These are phyloP conservation scores for Silurus asotus DNA, from an alignment of 2,113 vertebrate species.

Conservation along the genomic window DNA sequence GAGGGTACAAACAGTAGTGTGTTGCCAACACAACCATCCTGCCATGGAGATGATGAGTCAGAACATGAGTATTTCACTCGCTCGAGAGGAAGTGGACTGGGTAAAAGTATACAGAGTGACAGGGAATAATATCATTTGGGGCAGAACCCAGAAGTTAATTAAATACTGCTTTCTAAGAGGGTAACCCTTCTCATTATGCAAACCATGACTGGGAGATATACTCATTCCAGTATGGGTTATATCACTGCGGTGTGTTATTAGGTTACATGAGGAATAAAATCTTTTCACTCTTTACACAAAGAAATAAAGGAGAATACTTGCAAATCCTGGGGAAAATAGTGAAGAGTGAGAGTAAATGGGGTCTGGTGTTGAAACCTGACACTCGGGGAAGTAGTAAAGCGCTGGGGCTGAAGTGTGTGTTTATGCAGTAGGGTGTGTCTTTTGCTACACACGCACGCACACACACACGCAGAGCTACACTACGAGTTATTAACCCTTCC, in stretches of 20 bases:
- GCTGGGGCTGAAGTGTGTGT: background rate
- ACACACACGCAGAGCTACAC: background rate
- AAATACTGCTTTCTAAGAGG: no score
- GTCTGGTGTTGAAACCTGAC: background rate
- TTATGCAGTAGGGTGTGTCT: slow-evolving; percentile 22
- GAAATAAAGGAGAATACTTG: no score
- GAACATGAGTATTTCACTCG: slow-evolving; percentile 5
- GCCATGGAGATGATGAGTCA: slow-evolving; percentile 26
- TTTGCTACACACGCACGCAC: background rate
- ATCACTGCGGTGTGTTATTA: no score
- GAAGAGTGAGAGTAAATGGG: background rate
- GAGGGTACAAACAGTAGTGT: background rate
- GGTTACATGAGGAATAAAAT: no score
- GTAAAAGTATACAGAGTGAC: no score
- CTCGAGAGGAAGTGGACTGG: background rate
- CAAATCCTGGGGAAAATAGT: background rate
- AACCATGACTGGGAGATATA: no score
- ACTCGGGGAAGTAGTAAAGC: background rate
- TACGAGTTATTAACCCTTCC: background rate
- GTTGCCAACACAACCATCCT: background rate
- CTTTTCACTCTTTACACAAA: no score
- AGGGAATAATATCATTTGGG: no score
- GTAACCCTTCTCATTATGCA: no score
- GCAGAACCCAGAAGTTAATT: no score
- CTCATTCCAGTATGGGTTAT: no score